These are phyloP conservation scores for Callopanchax toddi DNA, from an alignment of 2,113 vertebrate species.

Conservation along the genomic window DNA sequence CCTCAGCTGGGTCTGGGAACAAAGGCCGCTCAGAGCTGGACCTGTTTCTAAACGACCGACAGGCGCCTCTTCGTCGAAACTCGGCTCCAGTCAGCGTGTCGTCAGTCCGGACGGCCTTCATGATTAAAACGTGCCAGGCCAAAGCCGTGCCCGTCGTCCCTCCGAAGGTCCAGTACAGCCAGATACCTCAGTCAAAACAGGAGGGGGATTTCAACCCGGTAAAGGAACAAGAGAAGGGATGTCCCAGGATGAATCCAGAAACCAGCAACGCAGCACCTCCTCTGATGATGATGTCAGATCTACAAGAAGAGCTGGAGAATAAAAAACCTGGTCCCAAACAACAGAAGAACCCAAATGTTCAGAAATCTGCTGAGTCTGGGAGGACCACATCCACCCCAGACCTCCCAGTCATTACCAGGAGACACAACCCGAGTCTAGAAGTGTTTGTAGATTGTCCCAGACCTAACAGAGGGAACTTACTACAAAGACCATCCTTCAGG, in stretches of 20 bases:
- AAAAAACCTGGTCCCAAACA: slow-evolving; percentile 68
- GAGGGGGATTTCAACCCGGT: slow-evolving; percentile 70
- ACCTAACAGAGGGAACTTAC: slow-evolving; percentile 83
- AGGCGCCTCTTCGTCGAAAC: slow-evolving; percentile 86
- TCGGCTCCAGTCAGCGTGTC: slow-evolving; percentile 94
- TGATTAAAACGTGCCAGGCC: slow-evolving; percentile 96
- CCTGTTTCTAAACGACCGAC: slow-evolving; percentile 74
- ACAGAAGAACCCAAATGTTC: slow-evolving; percentile 63
- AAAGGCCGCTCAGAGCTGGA: slow-evolving; percentile 74
- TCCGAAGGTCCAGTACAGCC: slow-evolving; percentile 94
- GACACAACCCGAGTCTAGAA: slow-evolving; percentile 86
- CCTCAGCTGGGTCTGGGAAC: slow-evolving; percentile 42
- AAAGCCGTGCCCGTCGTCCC: slow-evolving; percentile 93
- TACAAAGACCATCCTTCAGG: slow-evolving; percentile 90
- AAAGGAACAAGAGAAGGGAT: slow-evolving; percentile 68
- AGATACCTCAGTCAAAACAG: slow-evolving; percentile 87
- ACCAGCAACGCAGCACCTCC: slow-evolving; percentile 69
- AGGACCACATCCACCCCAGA: slow-evolving; percentile 73
- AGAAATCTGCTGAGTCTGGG: slow-evolving; percentile 63
- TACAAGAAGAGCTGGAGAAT: slow-evolving; percentile 85
- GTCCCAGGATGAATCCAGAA: slow-evolving; percentile 50
- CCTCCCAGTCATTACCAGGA: slow-evolving; percentile 82
- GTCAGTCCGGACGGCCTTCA: slow-evolving; percentile 92
- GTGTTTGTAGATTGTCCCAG: slow-evolving; percentile 87
- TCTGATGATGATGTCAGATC: slow-evolving; percentile 71